A percentile compares a stretch with the other conserved stretches of the same genome.
These are phyloP conservation scores for Nezara viridula DNA, from an alignment of 2,888 invertebrate genomes.

Conservation along the genomic window DNA sequence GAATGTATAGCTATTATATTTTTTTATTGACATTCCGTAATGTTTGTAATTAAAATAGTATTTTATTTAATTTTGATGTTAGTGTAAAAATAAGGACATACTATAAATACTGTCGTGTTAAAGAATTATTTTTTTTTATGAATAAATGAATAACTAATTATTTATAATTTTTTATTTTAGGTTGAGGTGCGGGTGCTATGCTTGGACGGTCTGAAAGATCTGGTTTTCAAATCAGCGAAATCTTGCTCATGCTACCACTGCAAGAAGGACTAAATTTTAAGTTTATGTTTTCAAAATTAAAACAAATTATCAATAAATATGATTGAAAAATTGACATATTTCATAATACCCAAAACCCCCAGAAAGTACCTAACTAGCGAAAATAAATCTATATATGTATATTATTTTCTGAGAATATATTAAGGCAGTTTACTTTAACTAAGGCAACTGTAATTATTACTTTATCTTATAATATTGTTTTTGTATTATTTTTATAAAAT, in stretches of 20 bases:
- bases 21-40: too few relatives aligned
- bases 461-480: not conserved
- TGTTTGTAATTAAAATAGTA: too few relatives aligned
- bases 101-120: too few relatives aligned
- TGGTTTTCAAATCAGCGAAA: constrained; percentile 86
- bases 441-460: not conserved
- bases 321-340: not conserved
- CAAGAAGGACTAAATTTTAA: constrained; percentile 77
- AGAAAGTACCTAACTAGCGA: not conserved
- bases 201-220: constrained; percentile 81
- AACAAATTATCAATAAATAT: not conserved
- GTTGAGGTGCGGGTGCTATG: constrained; percentile 84
- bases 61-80: too few relatives aligned
- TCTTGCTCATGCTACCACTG: constrained; percentile 89
- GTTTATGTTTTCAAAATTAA: not conserved
- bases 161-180: constrained; percentile 70
- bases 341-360: not conserved
- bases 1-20: too few relatives aligned
- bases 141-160: too few relatives aligned
- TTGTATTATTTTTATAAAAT: constrained; percentile 9
- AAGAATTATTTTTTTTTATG: too few relatives aligned
- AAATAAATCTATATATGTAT: not conserved
- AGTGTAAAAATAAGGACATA: too few relatives aligned
- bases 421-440: not conserved
- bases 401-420: not conserved